Evolutionary conservation across 2,113 vertebrate genomes (phyloP).

Genomic region (Thryonomys swinderianus): DNA sequence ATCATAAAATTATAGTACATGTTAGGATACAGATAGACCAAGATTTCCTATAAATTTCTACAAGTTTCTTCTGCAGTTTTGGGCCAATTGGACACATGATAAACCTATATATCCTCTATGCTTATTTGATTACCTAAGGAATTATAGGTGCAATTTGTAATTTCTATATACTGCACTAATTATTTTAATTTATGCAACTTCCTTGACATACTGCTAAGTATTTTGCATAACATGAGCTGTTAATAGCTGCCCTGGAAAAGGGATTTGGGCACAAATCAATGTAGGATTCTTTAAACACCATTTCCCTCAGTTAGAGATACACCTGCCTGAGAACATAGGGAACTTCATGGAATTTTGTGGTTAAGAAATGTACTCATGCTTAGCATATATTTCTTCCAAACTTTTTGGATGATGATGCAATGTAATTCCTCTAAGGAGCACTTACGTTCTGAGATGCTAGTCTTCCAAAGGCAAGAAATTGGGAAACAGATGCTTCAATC

Average conservation of each 20-base stretch:
- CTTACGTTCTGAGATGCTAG: neutral
- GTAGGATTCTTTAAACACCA: neutral
- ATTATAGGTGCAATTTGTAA: slow-evolving; percentile 41
- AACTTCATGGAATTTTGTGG: slow-evolving; percentile 25
- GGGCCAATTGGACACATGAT: neutral
- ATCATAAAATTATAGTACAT: neutral
- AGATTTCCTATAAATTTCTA: slow-evolving; percentile 21
- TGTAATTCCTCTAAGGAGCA: neutral
- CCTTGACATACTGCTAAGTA: slow-evolving; percentile 48
- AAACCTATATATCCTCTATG: neutral
- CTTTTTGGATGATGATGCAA: slow-evolving; percentile 2
- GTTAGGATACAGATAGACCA: neutral
- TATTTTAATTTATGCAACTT: slow-evolving; percentile 56
- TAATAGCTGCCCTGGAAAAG: slow-evolving; percentile 29
- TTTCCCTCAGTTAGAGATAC: neutral
- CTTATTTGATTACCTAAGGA: slow-evolving; percentile 59
- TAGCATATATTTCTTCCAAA: slow-evolving; percentile 24
- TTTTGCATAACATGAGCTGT: neutral
- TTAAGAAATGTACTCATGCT: slow-evolving; percentile 18
- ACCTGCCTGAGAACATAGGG: neutral
- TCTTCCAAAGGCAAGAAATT: neutral
- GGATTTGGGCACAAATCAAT: neutral
- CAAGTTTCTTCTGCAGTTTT: slow-evolving; percentile 21
- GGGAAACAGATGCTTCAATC: slow-evolving; percentile 5
- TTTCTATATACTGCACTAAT: slow-evolving; percentile 49